phyloP scores from a whole-genome alignment of 2,797 vertebrate species.

The Pampus argenteus region DNA sequence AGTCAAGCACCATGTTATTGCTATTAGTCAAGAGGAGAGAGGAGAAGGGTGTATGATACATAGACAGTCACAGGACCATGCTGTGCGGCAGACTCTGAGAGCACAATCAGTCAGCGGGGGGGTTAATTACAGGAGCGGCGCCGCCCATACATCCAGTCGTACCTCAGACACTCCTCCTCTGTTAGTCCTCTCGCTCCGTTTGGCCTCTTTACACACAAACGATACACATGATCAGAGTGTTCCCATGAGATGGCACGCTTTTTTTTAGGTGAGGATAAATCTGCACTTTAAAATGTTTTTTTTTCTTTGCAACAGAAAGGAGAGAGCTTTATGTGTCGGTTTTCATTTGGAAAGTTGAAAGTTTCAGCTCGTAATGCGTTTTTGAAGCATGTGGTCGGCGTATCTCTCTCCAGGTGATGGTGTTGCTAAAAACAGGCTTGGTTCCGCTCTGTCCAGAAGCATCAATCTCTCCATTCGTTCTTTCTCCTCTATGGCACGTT shows the following conservation, averaged over 20 bases:
- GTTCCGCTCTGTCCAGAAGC: constrained; percentile 14
- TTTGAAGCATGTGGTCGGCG: not conserved
- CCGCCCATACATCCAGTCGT: constrained; percentile 26
- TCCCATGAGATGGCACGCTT: not conserved
- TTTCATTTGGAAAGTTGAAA: constrained; percentile 19
- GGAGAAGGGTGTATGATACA: not conserved
- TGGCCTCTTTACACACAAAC: not conserved
- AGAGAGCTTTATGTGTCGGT: constrained; percentile 1
- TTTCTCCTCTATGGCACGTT: constrained; percentile 23
- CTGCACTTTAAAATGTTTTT: not conserved
- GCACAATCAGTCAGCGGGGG: constrained; percentile 49
- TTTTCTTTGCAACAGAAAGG: not conserved
- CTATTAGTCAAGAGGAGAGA: constrained; percentile 11
- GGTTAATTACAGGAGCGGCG: constrained; percentile 37
- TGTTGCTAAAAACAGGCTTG: constrained; percentile 18
- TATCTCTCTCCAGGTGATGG: constrained; percentile 18
- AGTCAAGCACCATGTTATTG: constrained; percentile 19
- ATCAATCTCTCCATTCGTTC: constrained; percentile 27
- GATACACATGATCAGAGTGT: not conserved
- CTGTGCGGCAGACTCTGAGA: constrained; percentile 37
- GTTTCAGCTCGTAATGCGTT: constrained; percentile 9
- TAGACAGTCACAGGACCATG: constrained; percentile 18
- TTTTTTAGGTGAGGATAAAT: constrained; percentile 11
- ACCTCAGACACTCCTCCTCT: not conserved
- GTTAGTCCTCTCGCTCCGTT: not conserved